phyloP scores from a whole-genome alignment of 2,888 invertebrate species.

The Onchidella celtica region DNA sequence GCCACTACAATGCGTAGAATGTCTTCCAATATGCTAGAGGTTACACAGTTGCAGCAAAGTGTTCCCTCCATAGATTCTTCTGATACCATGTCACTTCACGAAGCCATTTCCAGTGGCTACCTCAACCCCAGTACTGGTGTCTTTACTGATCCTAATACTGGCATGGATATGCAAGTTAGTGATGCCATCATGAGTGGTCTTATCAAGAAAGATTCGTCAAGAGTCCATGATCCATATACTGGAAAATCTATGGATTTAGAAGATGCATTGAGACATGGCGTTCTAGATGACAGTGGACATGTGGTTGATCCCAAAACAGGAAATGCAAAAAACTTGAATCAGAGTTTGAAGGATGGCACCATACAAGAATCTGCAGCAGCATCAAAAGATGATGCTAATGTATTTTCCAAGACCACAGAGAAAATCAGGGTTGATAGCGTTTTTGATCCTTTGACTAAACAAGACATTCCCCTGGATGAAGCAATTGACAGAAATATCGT shows the following conservation, averaged over 20 bases:
- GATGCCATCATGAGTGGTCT: conserved; percentile 84
- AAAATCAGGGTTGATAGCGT: conserved; percentile 69
- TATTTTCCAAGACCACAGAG: conserved; percentile 65
- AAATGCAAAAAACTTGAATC: conserved; percentile 56
- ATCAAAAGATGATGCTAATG: conserved; percentile 55
- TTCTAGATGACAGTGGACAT: conserved; percentile 58
- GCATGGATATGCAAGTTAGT: conserved; percentile 89
- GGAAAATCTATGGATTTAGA: conserved; percentile 84
- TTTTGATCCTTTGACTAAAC: conserved; percentile 64
- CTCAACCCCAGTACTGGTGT: conserved; percentile 89
- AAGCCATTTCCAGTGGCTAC: conserved; percentile 83
- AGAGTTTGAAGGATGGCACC: conserved; percentile 75
- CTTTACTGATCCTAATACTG: conserved; percentile 89
- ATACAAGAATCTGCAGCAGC: conserved; percentile 84
- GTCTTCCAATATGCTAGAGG: conserved; percentile 63
- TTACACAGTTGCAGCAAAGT: conserved; percentile 59
- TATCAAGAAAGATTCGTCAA: conserved; percentile 68
- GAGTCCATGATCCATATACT: conserved; percentile 56
- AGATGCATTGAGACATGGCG: conserved; percentile 85
- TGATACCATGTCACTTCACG: conserved; percentile 67
- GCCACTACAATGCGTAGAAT: conserved; percentile 59
- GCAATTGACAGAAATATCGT: conserved; percentile 73
- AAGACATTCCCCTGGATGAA: conserved; percentile 60
- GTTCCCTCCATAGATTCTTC: conserved; percentile 45
- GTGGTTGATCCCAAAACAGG: conserved; percentile 59